Percentiles rank a stretch among this genome's conserved stretches.
Evolutionary conservation across 2,797 vertebrate genomes (phyloP).

Genomic region (Pogonophryne albipinna): DNA sequence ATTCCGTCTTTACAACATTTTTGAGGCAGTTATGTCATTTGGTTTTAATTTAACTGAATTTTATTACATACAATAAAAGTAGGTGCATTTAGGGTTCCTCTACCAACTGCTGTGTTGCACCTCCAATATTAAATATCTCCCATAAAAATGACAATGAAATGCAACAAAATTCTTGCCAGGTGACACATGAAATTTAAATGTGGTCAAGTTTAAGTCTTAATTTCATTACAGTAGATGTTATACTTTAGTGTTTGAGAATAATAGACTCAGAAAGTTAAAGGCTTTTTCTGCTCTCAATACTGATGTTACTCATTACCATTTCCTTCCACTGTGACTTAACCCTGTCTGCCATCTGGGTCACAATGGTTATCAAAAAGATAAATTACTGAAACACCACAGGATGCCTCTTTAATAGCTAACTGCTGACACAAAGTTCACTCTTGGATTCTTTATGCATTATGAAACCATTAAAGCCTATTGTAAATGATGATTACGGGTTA

Average conservation of each 20-base stretch:
- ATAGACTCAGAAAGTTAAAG: background rate
- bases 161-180: conserved; percentile 44
- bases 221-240: conserved; percentile 34
- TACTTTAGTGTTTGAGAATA: background rate
- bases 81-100: conserved; percentile 32
- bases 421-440: conserved; percentile 46
- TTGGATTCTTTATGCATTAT: conserved; percentile 47
- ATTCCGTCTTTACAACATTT: conserved; percentile 50
- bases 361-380: conserved; percentile 32
- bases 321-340: conserved; percentile 1
- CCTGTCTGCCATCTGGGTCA: conserved; percentile 4
- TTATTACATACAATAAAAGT: conserved; percentile 68
- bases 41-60: conserved; percentile 57
- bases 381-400: conserved; percentile 26
- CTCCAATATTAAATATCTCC: conserved; percentile 43
- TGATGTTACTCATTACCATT: conserved; percentile 22
- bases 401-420: conserved; percentile 43
- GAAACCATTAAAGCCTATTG: conserved; percentile 43
- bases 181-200: conserved; percentile 35
- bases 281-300: background rate
- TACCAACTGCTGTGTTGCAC: conserved; percentile 27
- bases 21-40: conserved; percentile 50
- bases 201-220: conserved; percentile 30
- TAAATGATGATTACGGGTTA: conserved; percentile 60
- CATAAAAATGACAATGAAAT: conserved; percentile 60